A percentile compares a stretch with the other conserved stretches of the same genome.
Conservation (phyloP, 2,888 invertebrate species). For the Lasioglossum marginatum region DNA sequence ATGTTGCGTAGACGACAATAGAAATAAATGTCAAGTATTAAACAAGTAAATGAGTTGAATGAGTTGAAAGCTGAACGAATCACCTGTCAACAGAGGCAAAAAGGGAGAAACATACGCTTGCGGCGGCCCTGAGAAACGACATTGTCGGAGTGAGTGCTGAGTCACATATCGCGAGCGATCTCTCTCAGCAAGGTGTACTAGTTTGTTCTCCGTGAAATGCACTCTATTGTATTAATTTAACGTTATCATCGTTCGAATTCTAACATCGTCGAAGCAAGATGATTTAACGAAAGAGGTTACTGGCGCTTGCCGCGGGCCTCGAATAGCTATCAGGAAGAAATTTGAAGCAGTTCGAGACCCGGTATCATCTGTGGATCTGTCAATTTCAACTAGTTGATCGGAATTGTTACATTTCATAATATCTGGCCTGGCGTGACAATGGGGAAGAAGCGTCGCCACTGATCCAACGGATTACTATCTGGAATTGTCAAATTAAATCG, state of each 20-base stretch:
- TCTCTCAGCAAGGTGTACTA: slow-evolving; percentile 72
- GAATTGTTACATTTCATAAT: slow-evolving; percentile 6
- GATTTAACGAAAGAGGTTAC: slow-evolving; percentile 48
- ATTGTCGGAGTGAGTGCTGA: slow-evolving; percentile 75
- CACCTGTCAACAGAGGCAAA: slow-evolving; percentile 12
- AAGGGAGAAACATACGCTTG: slow-evolving; percentile 62
- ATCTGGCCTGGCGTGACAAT: slow-evolving; percentile 54
- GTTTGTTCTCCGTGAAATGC: slow-evolving; percentile 65
- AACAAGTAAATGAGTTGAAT: background rate
- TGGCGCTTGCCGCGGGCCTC: slow-evolving; percentile 59
- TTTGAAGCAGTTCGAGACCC: slow-evolving; percentile 31
- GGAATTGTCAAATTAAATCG: slow-evolving; percentile 50
- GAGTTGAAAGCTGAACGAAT: slow-evolving; percentile 18
- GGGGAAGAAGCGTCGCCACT: slow-evolving; percentile 40
- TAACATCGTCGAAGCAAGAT: slow-evolving; percentile 40
- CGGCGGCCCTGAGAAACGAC: slow-evolving; percentile 70
- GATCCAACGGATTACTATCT: slow-evolving; percentile 29
- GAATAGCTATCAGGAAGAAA: slow-evolving; percentile 41
- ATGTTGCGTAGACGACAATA: background rate
- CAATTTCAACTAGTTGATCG: slow-evolving; percentile 41
- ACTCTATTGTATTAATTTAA: slow-evolving; percentile 50
- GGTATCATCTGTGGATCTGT: slow-evolving; percentile 59
- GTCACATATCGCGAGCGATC: slow-evolving; percentile 77
- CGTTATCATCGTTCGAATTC: slow-evolving; percentile 30
- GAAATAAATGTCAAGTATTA: background rate